Base-by-base conservation (phyloP, 2,888 invertebrate genomes). In the Xestia sexstrigata region DNA sequence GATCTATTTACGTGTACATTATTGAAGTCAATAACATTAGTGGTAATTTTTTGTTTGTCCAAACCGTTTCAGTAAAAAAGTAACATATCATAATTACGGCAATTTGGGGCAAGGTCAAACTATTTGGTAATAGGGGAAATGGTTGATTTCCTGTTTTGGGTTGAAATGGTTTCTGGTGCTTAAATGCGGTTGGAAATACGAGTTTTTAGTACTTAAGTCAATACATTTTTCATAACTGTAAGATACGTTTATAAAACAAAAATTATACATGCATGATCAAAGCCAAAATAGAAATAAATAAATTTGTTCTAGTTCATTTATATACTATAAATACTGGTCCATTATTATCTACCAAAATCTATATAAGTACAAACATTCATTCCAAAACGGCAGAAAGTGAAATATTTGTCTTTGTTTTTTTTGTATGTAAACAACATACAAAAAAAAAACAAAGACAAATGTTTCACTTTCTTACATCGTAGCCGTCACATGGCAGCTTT, bases 401-500 rank as follows among this genome's bases (percentile, higher is more conserved):
- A n/a, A n/a, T n/a, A n/a, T n/a, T n/a, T n/a, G n/a, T n/a, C n/a
- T n/a, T n/a, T 78, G 68, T 77, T 75, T 77, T n/a, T n/a, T n/a
- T n/a, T n/a, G n/a, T n/a, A n/a, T n/a, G n/a, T n/a, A n/a, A n/a
- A n/a, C n/a, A n/a, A 79, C 35, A 76, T 39, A 78, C 30, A 70
- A 69, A 68, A 73, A 79, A 74, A 71, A 75, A 35, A 72, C 68
- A 78, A 73, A 87, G 80, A 85, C 52, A 83, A 83, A 88, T 86
- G 81, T 74, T 84, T 84, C 81, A 85, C 84, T 85, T 84, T 88
- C 85, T 76, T 84, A 60, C 77, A 81, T 71, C 47, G 58, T 67
- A 74, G 76, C 52, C 83, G 77, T 80, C 92, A 91, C 83, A 84
- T 91, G 92, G 86, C 73, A 78, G 66, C 74, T 89, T 91, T 90